These are phyloP conservation scores for Hirtodrosophila alboralis DNA, from an alignment of 2,888 invertebrate species.

Conservation along the genomic window DNA sequence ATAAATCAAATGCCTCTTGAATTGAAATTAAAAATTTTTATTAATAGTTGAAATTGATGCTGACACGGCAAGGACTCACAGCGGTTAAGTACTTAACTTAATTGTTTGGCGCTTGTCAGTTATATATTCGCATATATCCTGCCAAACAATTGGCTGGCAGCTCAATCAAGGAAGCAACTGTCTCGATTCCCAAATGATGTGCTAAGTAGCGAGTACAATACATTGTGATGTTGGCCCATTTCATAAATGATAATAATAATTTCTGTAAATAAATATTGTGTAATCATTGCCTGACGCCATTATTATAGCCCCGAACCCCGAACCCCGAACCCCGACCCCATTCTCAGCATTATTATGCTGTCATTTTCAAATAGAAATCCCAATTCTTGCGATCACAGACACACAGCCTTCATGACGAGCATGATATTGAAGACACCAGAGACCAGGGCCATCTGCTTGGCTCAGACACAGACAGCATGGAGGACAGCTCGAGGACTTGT, in stretches of 20 bases:
- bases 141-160: constrained; percentile 27
- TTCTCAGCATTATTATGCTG: constrained; percentile 66
- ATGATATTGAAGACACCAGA: constrained; percentile 64
- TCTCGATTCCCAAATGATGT: constrained; percentile 57
- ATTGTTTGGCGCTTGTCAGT: constrained; percentile 5
- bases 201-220: constrained; percentile 42
- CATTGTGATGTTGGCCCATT: constrained; percentile 20
- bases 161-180: constrained; percentile 64
- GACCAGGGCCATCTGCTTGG: constrained; percentile 59
- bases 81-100: constrained; percentile 25
- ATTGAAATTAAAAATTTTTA: too few relatives aligned
- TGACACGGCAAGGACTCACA: neutral
- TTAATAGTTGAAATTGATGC: neutral
- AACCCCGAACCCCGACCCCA: constrained; percentile 3
- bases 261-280: constrained; percentile 72
- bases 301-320: constrained; percentile 23
- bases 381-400: constrained; percentile 50
- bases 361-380: constrained; percentile 69
- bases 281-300: constrained; percentile 64
- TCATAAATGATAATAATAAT: constrained; percentile 76
- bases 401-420: constrained; percentile 60
- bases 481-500: constrained; percentile 36
- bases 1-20: too few relatives aligned
- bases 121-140: constrained; percentile 30
- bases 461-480: constrained; percentile 35